Conservation (phyloP, 2,888 invertebrate genomes). For the Tenthredo scrophulariae region DNA sequence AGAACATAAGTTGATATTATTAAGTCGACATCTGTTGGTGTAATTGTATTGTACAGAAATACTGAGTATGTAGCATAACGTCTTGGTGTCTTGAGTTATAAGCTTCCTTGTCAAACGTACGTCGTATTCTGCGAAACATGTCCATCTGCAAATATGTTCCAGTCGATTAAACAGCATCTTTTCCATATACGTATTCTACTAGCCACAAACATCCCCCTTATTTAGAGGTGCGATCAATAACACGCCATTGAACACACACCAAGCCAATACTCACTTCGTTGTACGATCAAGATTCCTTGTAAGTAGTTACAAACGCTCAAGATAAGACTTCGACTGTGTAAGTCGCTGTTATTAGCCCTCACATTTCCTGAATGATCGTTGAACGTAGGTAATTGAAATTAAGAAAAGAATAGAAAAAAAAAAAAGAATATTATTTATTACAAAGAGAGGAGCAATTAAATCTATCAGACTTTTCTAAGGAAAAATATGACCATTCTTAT, state of each 20-base stretch:
- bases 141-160: constrained; percentile 32
- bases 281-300: constrained; percentile 27
- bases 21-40: neutral
- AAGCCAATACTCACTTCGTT: constrained; percentile 6
- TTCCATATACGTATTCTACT: constrained; percentile 27
- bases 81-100: neutral
- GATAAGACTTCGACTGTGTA: neutral
- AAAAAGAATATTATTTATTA: too few species aligned
- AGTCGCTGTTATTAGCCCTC: neutral
- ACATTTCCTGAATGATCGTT: neutral
- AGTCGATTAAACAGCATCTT: constrained; percentile 16
- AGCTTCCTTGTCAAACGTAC: constrained; percentile 25
- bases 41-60: neutral
- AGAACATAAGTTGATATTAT: constrained; percentile 7
- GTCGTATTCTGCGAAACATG: neutral
- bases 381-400: neutral
- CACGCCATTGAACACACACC: constrained; percentile 42
- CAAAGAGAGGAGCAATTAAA: too few species aligned
- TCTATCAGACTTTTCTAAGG: too few species aligned
- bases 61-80: neutral
- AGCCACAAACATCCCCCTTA: constrained; percentile 30
- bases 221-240: constrained; percentile 48
- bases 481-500: neutral
- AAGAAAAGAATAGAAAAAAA: neutral
- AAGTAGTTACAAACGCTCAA: neutral